These are phyloP conservation scores for Allophyes oxyacanthae DNA, from an alignment of 2,888 invertebrate genomes.

Conservation along the genomic window DNA sequence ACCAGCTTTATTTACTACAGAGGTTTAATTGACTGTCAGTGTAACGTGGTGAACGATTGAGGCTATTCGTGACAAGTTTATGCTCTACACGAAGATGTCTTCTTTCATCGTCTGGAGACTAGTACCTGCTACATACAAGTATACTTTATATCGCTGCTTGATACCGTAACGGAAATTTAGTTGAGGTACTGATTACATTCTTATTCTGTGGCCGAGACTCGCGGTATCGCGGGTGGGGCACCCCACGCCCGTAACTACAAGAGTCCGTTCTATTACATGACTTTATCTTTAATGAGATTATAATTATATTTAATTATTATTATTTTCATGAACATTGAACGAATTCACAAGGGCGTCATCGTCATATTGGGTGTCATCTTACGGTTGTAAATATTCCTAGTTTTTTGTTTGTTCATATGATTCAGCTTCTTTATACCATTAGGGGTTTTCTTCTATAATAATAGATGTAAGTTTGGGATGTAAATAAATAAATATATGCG, in stretches of 20 bases:
- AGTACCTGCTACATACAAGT: background rate
- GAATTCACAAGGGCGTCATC: too few species aligned
- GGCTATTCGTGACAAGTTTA: slow-evolving; percentile 1
- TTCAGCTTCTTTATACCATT: too few species aligned
- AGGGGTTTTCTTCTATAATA: too few species aligned
- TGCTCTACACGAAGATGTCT: slow-evolving; percentile 4
- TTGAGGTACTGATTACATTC: background rate
- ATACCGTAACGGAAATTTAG: too few species aligned
- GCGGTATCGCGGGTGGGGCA: background rate
- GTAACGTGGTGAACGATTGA: background rate
- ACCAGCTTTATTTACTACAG: slow-evolving; percentile 3
- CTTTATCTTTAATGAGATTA: slow-evolving; percentile 22
- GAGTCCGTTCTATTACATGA: slow-evolving; percentile 6
- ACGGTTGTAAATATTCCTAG: too few species aligned
- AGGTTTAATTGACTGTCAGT: slow-evolving; percentile 1
- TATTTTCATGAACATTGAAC: too few species aligned
- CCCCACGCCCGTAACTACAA: slow-evolving; percentile 3
- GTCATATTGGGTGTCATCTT: too few species aligned
- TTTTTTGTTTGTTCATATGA: too few species aligned
- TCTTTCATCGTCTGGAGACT: background rate
- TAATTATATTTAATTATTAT: too few species aligned
- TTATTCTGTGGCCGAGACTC: background rate
- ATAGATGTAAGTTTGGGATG: too few species aligned
- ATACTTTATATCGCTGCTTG: too few species aligned
- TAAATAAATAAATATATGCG: too few species aligned